These are phyloP conservation scores for Origma solitaria DNA, from an alignment of 2,113 vertebrate species.

Conservation along the genomic window DNA sequence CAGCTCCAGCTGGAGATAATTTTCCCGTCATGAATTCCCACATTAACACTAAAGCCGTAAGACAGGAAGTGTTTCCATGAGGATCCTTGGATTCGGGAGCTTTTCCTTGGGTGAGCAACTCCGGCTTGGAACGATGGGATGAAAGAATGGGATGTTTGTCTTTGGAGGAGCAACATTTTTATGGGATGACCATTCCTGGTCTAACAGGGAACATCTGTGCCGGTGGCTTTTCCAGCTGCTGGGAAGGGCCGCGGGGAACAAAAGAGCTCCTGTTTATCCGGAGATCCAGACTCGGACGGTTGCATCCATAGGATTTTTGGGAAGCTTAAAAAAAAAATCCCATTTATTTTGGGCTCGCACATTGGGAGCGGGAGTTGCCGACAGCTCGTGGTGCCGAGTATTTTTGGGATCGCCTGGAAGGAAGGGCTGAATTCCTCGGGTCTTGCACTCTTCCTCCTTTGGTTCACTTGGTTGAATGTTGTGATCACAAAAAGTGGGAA, in stretches of 20 bases:
- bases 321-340: not conserved
- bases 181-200: not conserved
- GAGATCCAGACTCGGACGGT: not conserved
- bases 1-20: not conserved
- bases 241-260: not conserved
- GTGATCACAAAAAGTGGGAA: not conserved
- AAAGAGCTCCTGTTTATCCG: constrained; percentile 28
- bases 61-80: not conserved
- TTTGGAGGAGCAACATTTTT: not conserved
- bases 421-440: not conserved
- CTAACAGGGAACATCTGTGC: constrained; percentile 47
- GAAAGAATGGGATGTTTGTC: not conserved
- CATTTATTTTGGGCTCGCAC: not conserved
- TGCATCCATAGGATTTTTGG: not conserved
- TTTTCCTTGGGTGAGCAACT: not conserved
- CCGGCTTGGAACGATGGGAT: not conserved
- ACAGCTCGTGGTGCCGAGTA: not conserved
- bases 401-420: not conserved
- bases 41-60: not conserved
- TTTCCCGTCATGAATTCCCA: not conserved
- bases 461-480: not conserved
- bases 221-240: not conserved
- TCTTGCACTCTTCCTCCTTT: not conserved
- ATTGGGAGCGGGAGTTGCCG: not conserved
- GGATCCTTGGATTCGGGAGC: not conserved